These are phyloP conservation scores for Cyrtodaria siliqua DNA, from an alignment of 2,888 invertebrate genomes.

Conservation along the genomic window DNA sequence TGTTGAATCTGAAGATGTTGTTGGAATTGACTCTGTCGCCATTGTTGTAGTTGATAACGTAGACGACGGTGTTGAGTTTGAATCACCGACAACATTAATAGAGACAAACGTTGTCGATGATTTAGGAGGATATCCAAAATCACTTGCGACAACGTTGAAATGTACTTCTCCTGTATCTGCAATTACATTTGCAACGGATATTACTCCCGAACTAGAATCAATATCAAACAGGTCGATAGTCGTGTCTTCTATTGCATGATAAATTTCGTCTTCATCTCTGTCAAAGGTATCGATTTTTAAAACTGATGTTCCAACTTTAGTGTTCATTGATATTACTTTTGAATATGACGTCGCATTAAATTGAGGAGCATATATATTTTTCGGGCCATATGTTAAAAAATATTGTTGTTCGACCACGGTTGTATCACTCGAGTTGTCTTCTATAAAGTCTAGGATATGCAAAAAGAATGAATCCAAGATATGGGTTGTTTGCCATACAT, in stretches of 20 bases:
- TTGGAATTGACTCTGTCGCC: background rate
- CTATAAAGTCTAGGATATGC: no score
- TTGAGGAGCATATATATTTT: constrained; percentile 44
- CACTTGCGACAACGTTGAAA: constrained; percentile 15
- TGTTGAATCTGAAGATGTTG: background rate
- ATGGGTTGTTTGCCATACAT: no score
- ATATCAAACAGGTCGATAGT: no score
- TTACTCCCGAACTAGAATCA: no score
- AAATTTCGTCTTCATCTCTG: no score
- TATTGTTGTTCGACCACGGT: no score
- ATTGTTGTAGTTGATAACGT: background rate
- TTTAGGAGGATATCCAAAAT: constrained; percentile 37
- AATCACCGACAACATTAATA: constrained; percentile 7
- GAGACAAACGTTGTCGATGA: constrained; percentile 10
- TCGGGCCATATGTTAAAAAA: constrained; percentile 35
- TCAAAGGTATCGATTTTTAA: background rate
- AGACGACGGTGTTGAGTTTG: background rate
- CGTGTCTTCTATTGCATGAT: no score
- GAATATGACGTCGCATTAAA: constrained; percentile 23
- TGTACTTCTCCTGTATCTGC: no score
- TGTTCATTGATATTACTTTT: constrained; percentile 8
- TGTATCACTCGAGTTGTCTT: no score
- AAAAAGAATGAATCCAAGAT: no score
- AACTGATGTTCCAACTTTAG: background rate
- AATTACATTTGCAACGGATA: no score